Percentiles rank a stretch among this genome's conserved stretches.
These are phyloP conservation scores for Zonitis immaculata DNA, from an alignment of 2,888 invertebrate genomes.

Conservation along the genomic window DNA sequence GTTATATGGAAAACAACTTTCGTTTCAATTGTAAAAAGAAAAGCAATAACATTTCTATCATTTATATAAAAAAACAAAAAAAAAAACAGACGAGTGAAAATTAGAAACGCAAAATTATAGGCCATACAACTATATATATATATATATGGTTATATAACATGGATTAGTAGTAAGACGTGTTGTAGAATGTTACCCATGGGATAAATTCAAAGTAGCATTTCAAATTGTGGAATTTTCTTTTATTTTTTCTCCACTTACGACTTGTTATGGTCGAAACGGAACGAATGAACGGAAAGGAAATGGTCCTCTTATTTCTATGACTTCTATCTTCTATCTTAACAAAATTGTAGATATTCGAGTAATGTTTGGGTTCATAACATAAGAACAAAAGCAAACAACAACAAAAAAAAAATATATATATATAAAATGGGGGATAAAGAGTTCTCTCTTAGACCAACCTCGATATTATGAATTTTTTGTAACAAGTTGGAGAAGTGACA, in stretches of 20 bases:
- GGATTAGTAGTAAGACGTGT: conserved; percentile 11
- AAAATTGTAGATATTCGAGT: background rate
- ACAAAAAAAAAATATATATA: background rate
- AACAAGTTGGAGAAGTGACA: conserved; percentile 19
- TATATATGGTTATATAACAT: too few relatives aligned
- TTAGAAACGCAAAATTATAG: conserved; percentile 16
- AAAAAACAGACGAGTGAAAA: conserved; percentile 1
- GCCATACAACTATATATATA: too few relatives aligned
- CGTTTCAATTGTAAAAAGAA: too few relatives aligned
- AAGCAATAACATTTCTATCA: background rate
- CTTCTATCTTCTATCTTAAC: too few relatives aligned
- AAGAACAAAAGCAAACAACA: background rate
- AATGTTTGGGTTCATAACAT: too few relatives aligned
- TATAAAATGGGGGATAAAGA: too few relatives aligned
- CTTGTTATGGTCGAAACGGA: conserved; percentile 16
- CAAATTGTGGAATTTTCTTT: conserved; percentile 32
- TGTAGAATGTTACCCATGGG: conserved; percentile 25
- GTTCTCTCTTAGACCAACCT: conserved; percentile 4
- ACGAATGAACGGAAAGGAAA: too few relatives aligned
- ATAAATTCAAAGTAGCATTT: conserved; percentile 33
- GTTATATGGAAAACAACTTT: too few relatives aligned
- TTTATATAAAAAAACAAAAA: too few relatives aligned
- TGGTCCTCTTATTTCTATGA: background rate
- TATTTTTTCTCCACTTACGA: conserved; percentile 30
- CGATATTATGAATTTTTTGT: conserved; percentile 21